Evolutionary conservation across 92 coral and sea anemone genomes (phyloP).

Genomic region (Montipora capitata): DNA sequence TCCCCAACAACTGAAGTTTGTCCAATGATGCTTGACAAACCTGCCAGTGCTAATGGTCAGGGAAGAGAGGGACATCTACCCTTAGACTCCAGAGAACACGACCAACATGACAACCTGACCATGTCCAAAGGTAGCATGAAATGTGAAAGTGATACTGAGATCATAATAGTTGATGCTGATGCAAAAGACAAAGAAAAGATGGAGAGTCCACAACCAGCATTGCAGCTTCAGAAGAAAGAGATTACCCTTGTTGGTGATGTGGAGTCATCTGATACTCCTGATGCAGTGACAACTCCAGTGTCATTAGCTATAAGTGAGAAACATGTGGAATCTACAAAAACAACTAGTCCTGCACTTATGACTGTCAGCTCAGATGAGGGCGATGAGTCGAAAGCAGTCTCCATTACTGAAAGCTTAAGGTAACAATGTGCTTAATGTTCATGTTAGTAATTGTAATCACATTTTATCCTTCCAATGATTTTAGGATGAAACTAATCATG

Average conservation of each 20-base stretch:
- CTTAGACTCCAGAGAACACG: background rate
- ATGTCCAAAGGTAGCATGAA: background rate
- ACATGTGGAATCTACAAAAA: slow-evolving; percentile 15
- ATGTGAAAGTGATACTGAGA: background rate
- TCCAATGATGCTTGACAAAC: slow-evolving; percentile 19
- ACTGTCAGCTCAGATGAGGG: slow-evolving; percentile 79
- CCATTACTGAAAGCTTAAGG: slow-evolving; percentile 96
- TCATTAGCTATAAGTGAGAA: slow-evolving; percentile 2
- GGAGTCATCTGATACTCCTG: background rate
- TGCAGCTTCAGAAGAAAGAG: slow-evolving; percentile 13
- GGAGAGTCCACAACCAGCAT: background rate
- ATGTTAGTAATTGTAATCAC: no score
- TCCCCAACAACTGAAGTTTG: slow-evolving; percentile 39
- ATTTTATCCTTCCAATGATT: no score
- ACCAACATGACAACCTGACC: background rate
- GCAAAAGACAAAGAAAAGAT: slow-evolving; percentile 11
- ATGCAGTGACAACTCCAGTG: background rate
- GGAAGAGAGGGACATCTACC: background rate
- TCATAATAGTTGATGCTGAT: background rate
- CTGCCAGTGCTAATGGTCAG: slow-evolving; percentile 4
- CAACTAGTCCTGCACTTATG: slow-evolving; percentile 76
- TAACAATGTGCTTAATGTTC: slow-evolving; percentile 25
- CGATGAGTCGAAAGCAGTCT: slow-evolving; percentile 64
- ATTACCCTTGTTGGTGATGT: background rate
- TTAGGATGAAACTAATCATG: no score